These are phyloP conservation scores for Alexandromys fortis DNA, from an alignment of 2,113 vertebrate genomes.

Conservation along the genomic window DNA sequence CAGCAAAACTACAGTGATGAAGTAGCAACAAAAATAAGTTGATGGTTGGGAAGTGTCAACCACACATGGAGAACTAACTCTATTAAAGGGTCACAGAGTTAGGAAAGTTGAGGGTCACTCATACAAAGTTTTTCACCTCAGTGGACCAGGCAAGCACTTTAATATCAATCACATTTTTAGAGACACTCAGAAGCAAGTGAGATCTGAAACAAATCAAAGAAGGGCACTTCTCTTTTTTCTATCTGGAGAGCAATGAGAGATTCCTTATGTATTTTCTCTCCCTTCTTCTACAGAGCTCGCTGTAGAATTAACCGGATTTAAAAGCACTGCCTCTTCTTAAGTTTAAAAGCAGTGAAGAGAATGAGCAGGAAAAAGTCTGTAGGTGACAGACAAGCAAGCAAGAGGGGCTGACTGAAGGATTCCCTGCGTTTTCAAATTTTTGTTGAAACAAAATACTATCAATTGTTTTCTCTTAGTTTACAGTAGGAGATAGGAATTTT, in stretches of 20 bases:
- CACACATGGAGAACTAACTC: no score
- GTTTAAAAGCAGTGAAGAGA: not conserved
- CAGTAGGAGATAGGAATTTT: slow-evolving; percentile 17
- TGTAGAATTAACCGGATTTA: not conserved
- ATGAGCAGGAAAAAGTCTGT: not conserved
- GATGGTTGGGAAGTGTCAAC: no score
- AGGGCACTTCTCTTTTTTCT: not conserved
- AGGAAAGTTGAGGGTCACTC: not conserved
- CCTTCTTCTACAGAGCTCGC: not conserved
- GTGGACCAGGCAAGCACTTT: not conserved
- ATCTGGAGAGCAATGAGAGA: not conserved
- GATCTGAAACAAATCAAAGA: not conserved
- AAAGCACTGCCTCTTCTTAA: not conserved
- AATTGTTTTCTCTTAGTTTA: slow-evolving; percentile 21
- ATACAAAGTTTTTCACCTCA: not conserved
- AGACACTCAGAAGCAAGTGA: slow-evolving; percentile 16
- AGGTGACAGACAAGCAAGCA: not conserved
- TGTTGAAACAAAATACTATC: not conserved
- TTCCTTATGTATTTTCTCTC: not conserved
- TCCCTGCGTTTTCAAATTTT: not conserved
- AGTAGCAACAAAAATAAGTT: not conserved
- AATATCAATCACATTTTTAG: not conserved
- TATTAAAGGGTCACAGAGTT: no score
- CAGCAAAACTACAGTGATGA: not conserved
- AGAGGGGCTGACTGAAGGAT: not conserved